Evolutionary conservation across 2,797 vertebrate genomes (phyloP), one percentile per base, ranked within the genome.

Genomic region (Clarias pachynema): DNA sequence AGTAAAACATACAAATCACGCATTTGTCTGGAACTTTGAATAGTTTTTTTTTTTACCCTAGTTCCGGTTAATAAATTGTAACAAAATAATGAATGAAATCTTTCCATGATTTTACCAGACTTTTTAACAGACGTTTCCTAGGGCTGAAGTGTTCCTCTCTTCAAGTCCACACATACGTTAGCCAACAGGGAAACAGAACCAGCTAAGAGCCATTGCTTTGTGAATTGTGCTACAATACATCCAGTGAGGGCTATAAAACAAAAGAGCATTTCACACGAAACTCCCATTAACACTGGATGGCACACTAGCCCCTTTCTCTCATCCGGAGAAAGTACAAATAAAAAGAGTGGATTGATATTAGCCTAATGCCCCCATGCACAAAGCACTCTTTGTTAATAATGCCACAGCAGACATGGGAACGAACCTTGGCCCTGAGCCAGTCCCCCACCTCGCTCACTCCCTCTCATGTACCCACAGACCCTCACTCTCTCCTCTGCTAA

Each of bases 311-410:
- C 72, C 89, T 86, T 89, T 85, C 80, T 90, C 83, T 87, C 59
- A 68, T 88, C 87, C 85, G 53, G 57, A 70, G 81, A 86, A 87
- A 87, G 86, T 86, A 86, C 83, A 88, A 89, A 88, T 89, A 85
- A 88, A 91, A 91, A 86, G 86, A 91, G 68, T 85, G 88, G 80
- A 87, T 82, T 88, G 86, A 90, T 88, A 91, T 89, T 89, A 90
- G 89, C 85, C 87, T 88, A 87, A 89, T 86, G 89, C 85, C 79
- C 73, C 57, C 65, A 29, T 44, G 81, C 68, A 91, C 90, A 92
- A 90, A 90, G 90, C 82, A 3, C 53, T 84, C 88, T 86, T 88
- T 92, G 90, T 91, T 86, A 86, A 89, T 83, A 89, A 89, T 83
- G 86, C 84, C 86, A 85, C 85, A 83, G 82, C 84, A 91, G 86